Base-by-base conservation (phyloP, 2,113 vertebrate species). In the Solea solea region DNA sequence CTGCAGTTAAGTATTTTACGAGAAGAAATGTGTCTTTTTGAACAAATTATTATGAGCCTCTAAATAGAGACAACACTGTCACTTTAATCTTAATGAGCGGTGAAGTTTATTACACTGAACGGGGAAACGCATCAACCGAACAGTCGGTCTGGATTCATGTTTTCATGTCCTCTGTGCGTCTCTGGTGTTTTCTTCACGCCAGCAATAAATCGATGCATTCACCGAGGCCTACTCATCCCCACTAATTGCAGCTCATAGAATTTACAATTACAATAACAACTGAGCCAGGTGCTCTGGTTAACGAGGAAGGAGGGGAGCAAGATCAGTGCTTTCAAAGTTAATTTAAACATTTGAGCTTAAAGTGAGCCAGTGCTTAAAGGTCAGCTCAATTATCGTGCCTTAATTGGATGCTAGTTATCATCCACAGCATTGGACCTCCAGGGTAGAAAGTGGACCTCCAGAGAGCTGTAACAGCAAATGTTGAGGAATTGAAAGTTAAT, bases 121-220 rank as follows among this genome's bases (percentile, higher is more conserved):
- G 34, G 5, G 34, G 0, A 34, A 34, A 34, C 5, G 34, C 5
- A 6, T 34, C 34, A 34, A 34, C 3, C 5, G 34, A 6, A 34
- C 34, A 34, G 34, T 3, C 34, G 5, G 34, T 34, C 34, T 34
- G 34, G 3, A 34, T 34, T 34, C 34, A 34, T 4, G 39, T 52
- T 40, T 55, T 74, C 46, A 48, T 58, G 64, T 72, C 65, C 58
- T 66, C 86, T 72, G 45, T 85, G 81, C 72, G 10, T 11, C 34
- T 4, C 45, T 48, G 10, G 45, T 79, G 88, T 90, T 91, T 91
- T 71, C 68, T 82, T 82, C 50, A 66, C 65, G 75, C 69, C 62
- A 69, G 68, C 14, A 45, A 85, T 68, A 91, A 91, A 93, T 93
- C 90, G 81, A 92, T 90, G 82, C 44, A 62, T 69, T 86, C 64